Evolutionary conservation across 2,797 vertebrate genomes (phyloP), one percentile per base, ranked within the genome.

Genomic region (Poecilia gillii): DNA sequence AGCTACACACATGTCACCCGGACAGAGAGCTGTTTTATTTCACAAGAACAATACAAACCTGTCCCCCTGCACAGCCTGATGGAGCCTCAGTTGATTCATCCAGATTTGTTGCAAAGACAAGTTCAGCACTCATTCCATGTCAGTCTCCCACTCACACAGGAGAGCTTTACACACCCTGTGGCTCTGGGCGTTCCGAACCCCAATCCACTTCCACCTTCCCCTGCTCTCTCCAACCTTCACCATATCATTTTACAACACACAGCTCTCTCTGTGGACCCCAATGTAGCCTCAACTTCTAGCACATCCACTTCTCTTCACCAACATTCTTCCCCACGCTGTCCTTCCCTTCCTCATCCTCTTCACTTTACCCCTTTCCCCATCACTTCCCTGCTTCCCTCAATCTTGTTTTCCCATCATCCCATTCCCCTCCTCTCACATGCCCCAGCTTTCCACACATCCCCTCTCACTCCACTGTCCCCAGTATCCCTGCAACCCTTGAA

Each of bases 301-400:
- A 94, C 81, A 89, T 92, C 85, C 76, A 94, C 33, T 51, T 95
- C 83, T 91, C 95, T 91, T 84, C 88, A 90, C 85, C 81, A 82
- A 89, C 72, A 81, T 94, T 55, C 93, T 25, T 41, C 89, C 90
- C 73, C 94, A 86, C 86, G 83, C 91, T 77, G 96, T 90, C 89
- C 95, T 9, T 90, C 97, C 6, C 96, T 95, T 5, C 91, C 96
- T 79, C 90, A 96, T 39, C 96, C 95, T 66, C 96, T 96, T 25
- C 96, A 97, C 73, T 89, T 98, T 41, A 90, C 97, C 75, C 96
- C 97, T 9, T 77, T 95, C 9, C 96, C 97, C 33, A 93, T 97
- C 25, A 90, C 96, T 55, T 92, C 97, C 39, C 80, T 96, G 73
- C 90, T 99, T 92, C 98, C 1, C 57, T 98, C 85, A 96, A 96